phyloP scores from a whole-genome alignment of 2,888 invertebrate species.

The Epinotia ramella region DNA sequence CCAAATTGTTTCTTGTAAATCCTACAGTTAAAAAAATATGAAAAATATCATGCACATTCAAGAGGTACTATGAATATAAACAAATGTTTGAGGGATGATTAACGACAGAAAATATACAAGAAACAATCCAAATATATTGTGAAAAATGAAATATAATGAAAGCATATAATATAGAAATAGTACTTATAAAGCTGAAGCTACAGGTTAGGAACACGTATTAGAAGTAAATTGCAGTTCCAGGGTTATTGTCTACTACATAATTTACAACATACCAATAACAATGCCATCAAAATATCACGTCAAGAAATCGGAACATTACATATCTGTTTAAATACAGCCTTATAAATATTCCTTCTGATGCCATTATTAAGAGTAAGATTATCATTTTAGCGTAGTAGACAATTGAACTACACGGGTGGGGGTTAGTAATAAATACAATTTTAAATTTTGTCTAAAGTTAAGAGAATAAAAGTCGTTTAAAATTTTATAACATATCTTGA shows the following conservation, averaged over 20 bases:
- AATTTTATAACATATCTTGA: background rate
- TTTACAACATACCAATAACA: constrained; percentile 11
- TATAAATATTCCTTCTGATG: constrained; percentile 4
- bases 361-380: background rate
- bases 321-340: background rate
- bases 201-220: constrained; percentile 23
- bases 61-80: constrained; percentile 3
- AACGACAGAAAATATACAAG: constrained; percentile 33
- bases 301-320: background rate
- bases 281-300: background rate
- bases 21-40: background rate
- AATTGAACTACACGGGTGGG: constrained; percentile 10
- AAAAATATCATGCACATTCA: constrained; percentile 22
- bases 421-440: constrained; percentile 16
- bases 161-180: constrained; percentile 42
- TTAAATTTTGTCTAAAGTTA: background rate
- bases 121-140: constrained; percentile 40
- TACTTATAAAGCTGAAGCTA: constrained; percentile 40
- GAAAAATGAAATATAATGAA: constrained; percentile 42
- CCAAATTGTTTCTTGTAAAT: constrained; percentile 43
- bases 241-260: constrained; percentile 26
- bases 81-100: constrained; percentile 2
- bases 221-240: constrained; percentile 23
- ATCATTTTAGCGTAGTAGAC: constrained; percentile 33
- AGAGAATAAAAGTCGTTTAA: background rate